Conservation (phyloP, 2,888 invertebrate genomes). For the Mythimna loreyi region DNA sequence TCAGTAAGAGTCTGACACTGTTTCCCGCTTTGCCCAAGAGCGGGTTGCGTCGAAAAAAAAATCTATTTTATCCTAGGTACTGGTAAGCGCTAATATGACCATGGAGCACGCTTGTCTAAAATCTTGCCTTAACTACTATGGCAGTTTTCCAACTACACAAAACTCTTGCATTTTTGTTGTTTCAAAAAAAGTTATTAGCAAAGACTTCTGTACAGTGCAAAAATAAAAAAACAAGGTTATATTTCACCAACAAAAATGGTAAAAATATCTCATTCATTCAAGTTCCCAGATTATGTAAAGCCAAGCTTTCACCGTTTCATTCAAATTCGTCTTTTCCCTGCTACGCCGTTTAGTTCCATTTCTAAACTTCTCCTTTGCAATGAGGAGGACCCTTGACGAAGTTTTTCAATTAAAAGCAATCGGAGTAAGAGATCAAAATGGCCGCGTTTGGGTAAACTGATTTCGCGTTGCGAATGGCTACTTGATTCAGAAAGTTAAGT, state of each 20-base stretch:
- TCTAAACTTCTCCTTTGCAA: conserved; percentile 47
- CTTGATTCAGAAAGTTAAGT: conserved; percentile 37
- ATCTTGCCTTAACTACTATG: not conserved
- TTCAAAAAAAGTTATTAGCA: conserved; percentile 12
- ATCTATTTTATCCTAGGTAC: too few relatives aligned
- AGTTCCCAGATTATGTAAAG: conserved; percentile 2
- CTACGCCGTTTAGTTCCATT: conserved; percentile 47
- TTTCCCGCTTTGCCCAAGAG: too few relatives aligned
- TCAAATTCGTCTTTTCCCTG: conserved; percentile 41
- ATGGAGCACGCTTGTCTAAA: too few relatives aligned
- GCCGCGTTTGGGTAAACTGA: conserved; percentile 58
- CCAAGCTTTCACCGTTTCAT: conserved; percentile 14
- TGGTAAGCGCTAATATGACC: too few relatives aligned
- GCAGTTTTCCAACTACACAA: conserved; percentile 20
- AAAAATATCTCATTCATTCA: conserved; percentile 16
- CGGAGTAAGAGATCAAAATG: conserved; percentile 68
- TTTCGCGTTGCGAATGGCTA: conserved; percentile 52
- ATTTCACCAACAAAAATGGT: not conserved
- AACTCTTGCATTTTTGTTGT: not conserved
- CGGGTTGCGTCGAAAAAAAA: too few relatives aligned
- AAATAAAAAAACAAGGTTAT: not conserved
- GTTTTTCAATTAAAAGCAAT: conserved; percentile 77
- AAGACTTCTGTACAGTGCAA: not conserved
- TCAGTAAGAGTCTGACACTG: too few relatives aligned
- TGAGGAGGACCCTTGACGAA: conserved; percentile 64